phyloP scores from a whole-genome alignment of 1,140 invertebrate species.

The Battus philenor region DNA sequence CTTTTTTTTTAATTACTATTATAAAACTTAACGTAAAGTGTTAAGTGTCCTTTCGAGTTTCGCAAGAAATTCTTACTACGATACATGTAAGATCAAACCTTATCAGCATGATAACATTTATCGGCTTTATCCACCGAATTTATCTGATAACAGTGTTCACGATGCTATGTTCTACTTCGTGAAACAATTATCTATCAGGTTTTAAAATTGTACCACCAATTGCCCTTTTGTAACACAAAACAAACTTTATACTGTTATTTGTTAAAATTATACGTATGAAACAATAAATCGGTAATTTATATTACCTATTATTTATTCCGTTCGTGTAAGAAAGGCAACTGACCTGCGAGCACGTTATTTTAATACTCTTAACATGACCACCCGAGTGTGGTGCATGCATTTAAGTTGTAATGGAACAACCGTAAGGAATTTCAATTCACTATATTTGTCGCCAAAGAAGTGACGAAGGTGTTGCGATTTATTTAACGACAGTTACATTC shows the following conservation, averaged over 20 bases:
- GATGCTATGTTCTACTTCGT: conserved; percentile 14
- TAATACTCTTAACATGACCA: conserved; percentile 8
- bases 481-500: too few relatives aligned
- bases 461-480: too few relatives aligned
- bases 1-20: too few relatives aligned
- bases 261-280: too few relatives aligned
- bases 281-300: conserved; percentile 8
- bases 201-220: too few relatives aligned
- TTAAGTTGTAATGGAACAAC: conserved; percentile 3
- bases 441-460: background rate
- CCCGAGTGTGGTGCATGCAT: conserved; percentile 11
- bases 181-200: conserved; percentile 9
- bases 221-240: too few relatives aligned
- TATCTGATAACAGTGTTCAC: conserved; percentile 39
- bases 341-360: conserved; percentile 9
- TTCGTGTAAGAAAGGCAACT: conserved; percentile 9
- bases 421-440: background rate
- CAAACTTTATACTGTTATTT: too few relatives aligned
- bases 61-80: too few relatives aligned
- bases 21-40: too few relatives aligned
- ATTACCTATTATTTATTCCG: conserved; percentile 12
- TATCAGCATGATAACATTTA: conserved; percentile 47
- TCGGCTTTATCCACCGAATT: conserved; percentile 43
- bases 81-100: conserved; percentile 32
- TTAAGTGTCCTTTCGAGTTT: too few relatives aligned